Evolutionary conservation across 2,888 invertebrate species (phyloP).

Genomic region (Xylophagus ater): DNA sequence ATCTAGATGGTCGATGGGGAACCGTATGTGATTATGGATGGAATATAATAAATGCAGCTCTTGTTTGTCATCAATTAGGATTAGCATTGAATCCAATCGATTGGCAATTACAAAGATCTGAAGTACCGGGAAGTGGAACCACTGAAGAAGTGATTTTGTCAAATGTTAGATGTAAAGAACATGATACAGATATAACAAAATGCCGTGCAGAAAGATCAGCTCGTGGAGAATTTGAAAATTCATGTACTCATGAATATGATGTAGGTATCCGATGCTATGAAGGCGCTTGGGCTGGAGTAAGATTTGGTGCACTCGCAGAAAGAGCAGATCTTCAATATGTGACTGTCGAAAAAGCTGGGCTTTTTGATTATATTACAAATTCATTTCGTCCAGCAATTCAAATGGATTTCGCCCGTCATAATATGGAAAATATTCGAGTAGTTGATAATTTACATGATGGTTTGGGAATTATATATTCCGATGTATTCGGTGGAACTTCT

Average conservation of each 20-base stretch:
- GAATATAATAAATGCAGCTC: constrained; percentile 81
- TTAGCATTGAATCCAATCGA: constrained; percentile 83
- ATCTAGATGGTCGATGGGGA: constrained; percentile 83
- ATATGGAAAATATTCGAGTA: constrained; percentile 69
- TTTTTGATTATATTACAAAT: constrained; percentile 84
- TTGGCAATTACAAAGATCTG: constrained; percentile 73
- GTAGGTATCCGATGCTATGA: constrained; percentile 83
- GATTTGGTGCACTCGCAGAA: constrained; percentile 81
- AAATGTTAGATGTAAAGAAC: constrained; percentile 82
- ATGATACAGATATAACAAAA: constrained; percentile 79
- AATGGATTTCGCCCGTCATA: constrained; percentile 74
- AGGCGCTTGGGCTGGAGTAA: constrained; percentile 87
- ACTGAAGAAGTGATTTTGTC: constrained; percentile 68
- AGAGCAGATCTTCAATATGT: constrained; percentile 78
- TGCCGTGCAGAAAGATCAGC: constrained; percentile 64
- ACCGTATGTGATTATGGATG: constrained; percentile 96
- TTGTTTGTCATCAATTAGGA: constrained; percentile 93
- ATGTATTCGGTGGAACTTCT: constrained; percentile 77
- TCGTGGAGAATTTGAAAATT: constrained; percentile 68
- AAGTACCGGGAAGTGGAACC: constrained; percentile 68
- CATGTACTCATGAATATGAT: constrained; percentile 76
- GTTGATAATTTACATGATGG: constrained; percentile 86
- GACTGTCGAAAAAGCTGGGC: constrained; percentile 82
- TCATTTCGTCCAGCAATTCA: constrained; percentile 80
- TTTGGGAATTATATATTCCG: constrained; percentile 85